Conservation (phyloP, 2,113 vertebrate genomes). For the Cololabis saira region DNA sequence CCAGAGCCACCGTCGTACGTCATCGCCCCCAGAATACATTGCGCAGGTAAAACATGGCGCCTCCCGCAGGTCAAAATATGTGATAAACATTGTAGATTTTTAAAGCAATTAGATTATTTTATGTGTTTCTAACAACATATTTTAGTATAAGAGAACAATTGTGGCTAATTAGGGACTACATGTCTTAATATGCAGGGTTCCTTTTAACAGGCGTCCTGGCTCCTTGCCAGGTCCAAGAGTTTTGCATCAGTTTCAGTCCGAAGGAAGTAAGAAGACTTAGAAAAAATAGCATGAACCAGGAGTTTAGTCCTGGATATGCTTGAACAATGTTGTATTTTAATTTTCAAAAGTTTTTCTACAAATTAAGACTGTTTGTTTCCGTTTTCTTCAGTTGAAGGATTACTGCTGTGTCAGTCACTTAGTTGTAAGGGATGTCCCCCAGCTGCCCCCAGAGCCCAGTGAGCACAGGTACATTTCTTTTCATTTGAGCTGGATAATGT, state of each 20-base stretch:
- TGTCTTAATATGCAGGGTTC: too few species aligned
- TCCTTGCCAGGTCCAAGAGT: slow-evolving; percentile 82
- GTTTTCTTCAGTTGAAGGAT: slow-evolving; percentile 80
- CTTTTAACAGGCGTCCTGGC: slow-evolving; percentile 80
- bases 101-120: too few species aligned
- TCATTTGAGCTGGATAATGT: background rate
- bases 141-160: too few species aligned
- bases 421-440: slow-evolving; percentile 84
- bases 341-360: background rate
- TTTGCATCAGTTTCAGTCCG: slow-evolving; percentile 87
- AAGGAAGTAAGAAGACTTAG: slow-evolving; percentile 75
- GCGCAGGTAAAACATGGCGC: too few species aligned
- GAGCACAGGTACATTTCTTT: slow-evolving; percentile 57
- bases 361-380: background rate
- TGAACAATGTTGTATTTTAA: too few species aligned
- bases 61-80: too few species aligned
- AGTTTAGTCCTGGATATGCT: background rate
- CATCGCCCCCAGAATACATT: too few species aligned
- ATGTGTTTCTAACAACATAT: too few species aligned
- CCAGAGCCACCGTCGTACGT: too few species aligned
- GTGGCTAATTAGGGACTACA: too few species aligned
- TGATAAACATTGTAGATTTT: too few species aligned
- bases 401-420: slow-evolving; percentile 90
- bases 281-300: background rate
- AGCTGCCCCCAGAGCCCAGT: slow-evolving; percentile 55